Conservation (phyloP, 2,888 invertebrate genomes). For the Ochropacha duplaris region DNA sequence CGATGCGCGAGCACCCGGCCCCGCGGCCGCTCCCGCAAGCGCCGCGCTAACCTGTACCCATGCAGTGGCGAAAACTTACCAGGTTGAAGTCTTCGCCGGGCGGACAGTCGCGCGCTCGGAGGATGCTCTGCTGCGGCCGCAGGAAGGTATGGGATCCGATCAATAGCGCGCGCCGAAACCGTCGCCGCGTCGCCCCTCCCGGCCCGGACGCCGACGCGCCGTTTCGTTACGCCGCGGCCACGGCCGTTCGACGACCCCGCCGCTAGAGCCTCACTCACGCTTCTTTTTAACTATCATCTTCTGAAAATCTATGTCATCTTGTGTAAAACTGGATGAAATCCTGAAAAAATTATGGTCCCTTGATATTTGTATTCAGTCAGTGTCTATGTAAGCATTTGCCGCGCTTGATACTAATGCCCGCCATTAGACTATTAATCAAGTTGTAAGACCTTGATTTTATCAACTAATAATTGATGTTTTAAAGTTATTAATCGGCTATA, state of each 20-base stretch:
- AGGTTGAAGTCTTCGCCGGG: conserved; percentile 89
- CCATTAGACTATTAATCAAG: neutral
- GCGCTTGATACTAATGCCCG: neutral
- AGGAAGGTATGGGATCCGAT: conserved; percentile 90
- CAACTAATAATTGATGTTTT: conserved; percentile 6
- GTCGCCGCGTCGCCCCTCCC: conserved; percentile 78
- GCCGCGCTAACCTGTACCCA: conserved; percentile 87
- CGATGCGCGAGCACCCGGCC: conserved; percentile 76
- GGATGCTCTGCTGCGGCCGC: conserved; percentile 97
- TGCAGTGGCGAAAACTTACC: conserved; percentile 93
- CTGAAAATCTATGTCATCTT: conserved; percentile 6
- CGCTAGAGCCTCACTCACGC: conserved; percentile 54
- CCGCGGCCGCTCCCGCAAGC: conserved; percentile 78
- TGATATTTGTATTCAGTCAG: neutral
- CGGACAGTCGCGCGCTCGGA: conserved; percentile 88
- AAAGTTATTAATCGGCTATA: neutral
- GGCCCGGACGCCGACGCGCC: conserved; percentile 76
- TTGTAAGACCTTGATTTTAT: neutral
- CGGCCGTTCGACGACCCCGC: conserved; percentile 80
- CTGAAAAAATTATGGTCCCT: neutral
- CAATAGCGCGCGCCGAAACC: conserved; percentile 80
- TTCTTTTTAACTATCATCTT: conserved; percentile 27
- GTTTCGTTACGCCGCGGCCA: conserved; percentile 35
- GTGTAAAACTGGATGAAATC: conserved; percentile 7
- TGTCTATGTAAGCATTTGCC: neutral